These are phyloP conservation scores for Petrolisthes manimaculis DNA, from an alignment of 2,888 invertebrate genomes.

Conservation along the genomic window DNA sequence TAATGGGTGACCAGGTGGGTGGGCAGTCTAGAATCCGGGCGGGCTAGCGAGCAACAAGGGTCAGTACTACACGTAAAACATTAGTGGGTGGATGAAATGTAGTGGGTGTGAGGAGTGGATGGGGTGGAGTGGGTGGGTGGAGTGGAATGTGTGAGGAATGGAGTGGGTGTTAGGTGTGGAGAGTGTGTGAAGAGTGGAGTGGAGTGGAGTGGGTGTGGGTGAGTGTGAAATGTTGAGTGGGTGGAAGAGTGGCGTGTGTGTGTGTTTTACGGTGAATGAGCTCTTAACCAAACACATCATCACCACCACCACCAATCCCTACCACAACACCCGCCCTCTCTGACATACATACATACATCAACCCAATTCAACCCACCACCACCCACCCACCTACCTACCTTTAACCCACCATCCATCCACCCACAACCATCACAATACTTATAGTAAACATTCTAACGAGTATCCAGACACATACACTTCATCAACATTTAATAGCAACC, in stretches of 20 bases:
- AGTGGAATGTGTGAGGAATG: neutral
- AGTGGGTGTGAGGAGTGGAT: neutral
- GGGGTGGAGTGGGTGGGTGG: neutral
- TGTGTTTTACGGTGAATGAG: neutral
- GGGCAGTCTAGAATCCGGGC: neutral
- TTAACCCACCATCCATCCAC: no score
- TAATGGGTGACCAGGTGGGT: neutral
- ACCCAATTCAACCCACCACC: neutral
- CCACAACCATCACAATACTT: no score
- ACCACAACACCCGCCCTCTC: neutral
- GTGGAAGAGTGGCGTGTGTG: constrained; percentile 7
- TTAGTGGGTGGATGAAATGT: neutral
- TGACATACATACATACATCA: neutral
- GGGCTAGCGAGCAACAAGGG: no score
- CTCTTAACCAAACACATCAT: neutral
- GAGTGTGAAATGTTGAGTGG: neutral
- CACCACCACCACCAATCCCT: no score
- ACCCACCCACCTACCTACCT: neutral
- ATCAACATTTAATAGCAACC: no score
- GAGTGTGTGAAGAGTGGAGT: neutral
- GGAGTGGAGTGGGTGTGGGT: neutral
- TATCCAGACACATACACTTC: no score
- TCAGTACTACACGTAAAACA: no score
- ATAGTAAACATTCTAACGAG: no score
- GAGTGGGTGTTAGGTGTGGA: neutral